These are phyloP conservation scores for Podarcis raffonei DNA, from an alignment of 2,113 vertebrate species.

Conservation along the genomic window DNA sequence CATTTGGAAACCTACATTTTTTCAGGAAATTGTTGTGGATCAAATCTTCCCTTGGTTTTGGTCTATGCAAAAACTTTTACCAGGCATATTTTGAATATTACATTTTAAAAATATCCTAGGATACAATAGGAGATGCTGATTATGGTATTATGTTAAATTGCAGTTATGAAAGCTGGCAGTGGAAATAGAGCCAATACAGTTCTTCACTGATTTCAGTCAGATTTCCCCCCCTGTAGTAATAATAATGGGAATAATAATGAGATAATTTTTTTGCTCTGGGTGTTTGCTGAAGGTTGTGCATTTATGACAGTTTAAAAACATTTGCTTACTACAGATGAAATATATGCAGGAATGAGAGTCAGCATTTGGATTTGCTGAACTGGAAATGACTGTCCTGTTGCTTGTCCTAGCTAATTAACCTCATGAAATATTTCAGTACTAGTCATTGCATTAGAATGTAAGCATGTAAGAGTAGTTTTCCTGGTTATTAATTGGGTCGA, in stretches of 20 bases:
- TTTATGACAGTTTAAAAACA: neutral
- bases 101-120: neutral
- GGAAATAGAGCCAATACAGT: neutral
- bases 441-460: neutral
- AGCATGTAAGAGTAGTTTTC: neutral
- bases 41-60: neutral
- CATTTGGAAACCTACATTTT: neutral
- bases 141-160: neutral
- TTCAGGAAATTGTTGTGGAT: neutral
- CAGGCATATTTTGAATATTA: neutral
- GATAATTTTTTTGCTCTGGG: neutral
- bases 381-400: slow-evolving; percentile 19
- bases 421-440: neutral
- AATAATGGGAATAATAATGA: neutral
- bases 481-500: neutral
- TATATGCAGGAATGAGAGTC: neutral
- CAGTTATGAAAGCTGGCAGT: neutral
- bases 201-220: neutral
- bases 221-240: neutral
- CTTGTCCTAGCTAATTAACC: slow-evolving; percentile 13
- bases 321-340: neutral
- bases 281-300: neutral
- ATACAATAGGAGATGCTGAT: too few species aligned
- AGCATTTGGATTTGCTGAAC: slow-evolving; percentile 19
- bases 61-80: neutral